Conservation (phyloP, 2,888 invertebrate species). For the Drosophila neonasuta region DNA sequence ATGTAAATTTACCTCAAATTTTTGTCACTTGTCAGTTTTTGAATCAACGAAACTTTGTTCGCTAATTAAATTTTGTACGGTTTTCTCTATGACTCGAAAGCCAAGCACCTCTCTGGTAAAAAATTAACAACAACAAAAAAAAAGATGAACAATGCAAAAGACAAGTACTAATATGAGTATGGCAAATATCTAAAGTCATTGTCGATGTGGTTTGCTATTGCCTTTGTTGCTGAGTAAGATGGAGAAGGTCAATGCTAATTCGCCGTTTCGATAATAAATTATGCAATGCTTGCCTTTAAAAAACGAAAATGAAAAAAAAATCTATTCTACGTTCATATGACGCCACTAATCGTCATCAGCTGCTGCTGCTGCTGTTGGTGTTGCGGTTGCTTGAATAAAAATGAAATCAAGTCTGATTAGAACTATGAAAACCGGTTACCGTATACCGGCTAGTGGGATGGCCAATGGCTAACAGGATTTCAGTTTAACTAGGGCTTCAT, state of each 20-base stretch:
- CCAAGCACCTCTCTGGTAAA: constrained; percentile 1
- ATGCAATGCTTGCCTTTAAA: constrained; percentile 33
- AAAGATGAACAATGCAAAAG: constrained; percentile 47
- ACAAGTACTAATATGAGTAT: constrained; percentile 29
- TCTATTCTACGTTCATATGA: constrained; percentile 46
- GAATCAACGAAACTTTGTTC: neutral
- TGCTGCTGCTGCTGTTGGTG: constrained; percentile 32
- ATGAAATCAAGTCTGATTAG: constrained; percentile 28
- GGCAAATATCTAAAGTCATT: constrained; percentile 37
- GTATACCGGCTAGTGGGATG: constrained; percentile 11
- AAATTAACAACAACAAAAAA: neutral
- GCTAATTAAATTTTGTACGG: constrained; percentile 7
- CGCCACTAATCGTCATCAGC: constrained; percentile 30
- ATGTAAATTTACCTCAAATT: neutral
- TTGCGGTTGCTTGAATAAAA: neutral
- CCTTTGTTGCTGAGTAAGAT: constrained; percentile 38
- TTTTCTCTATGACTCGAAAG: constrained; percentile 11
- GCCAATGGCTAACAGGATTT: constrained; percentile 7
- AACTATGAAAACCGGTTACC: constrained; percentile 50
- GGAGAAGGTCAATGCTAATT: constrained; percentile 72
- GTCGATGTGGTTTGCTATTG: constrained; percentile 1
- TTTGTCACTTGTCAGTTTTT: neutral
- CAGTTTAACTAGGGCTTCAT: constrained; percentile 7
- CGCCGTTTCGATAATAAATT: constrained; percentile 45
- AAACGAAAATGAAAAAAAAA: neutral